phyloP scores from a whole-genome alignment of 2,888 invertebrate species.

The Deilephila elpenor region DNA sequence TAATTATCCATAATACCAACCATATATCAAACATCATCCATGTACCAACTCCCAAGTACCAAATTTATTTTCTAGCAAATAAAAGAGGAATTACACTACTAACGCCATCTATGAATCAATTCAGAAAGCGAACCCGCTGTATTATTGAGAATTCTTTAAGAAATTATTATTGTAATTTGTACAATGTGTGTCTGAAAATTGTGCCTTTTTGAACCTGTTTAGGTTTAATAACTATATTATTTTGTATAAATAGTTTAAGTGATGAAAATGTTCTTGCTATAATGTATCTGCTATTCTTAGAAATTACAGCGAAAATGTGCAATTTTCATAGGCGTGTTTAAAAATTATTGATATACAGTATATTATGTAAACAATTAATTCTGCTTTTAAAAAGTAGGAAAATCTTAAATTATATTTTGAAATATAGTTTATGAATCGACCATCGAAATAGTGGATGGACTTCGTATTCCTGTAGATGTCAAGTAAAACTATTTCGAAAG shows the following conservation, averaged over 20 bases:
- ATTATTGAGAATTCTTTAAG: background rate
- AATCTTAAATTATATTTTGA: background rate
- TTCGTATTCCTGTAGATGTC: too few species aligned
- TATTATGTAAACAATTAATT: background rate
- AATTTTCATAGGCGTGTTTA: constrained; percentile 5
- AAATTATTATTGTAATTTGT: background rate
- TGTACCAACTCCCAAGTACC: background rate
- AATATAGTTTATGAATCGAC: too few species aligned
- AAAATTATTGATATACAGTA: background rate
- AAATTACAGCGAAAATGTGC: constrained; percentile 24
- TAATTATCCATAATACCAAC: too few species aligned
- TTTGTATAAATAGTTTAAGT: constrained; percentile 12
- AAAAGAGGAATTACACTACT: background rate
- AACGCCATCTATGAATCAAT: constrained; percentile 7
- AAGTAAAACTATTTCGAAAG: too few species aligned
- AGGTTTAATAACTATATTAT: background rate
- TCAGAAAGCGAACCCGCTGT: background rate
- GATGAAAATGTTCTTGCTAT: constrained; percentile 12
- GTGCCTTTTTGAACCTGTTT: constrained; percentile 12
- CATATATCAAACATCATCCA: too few species aligned
- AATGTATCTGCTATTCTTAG: constrained; percentile 7
- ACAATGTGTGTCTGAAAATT: constrained; percentile 17
- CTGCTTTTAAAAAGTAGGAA: constrained; percentile 17
- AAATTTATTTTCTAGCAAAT: background rate
- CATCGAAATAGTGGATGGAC: too few species aligned